Evolutionary conservation across 2,888 invertebrate genomes (phyloP), one percentile per base, ranked within the genome.

Genomic region (Cactoblastis cactorum): DNA sequence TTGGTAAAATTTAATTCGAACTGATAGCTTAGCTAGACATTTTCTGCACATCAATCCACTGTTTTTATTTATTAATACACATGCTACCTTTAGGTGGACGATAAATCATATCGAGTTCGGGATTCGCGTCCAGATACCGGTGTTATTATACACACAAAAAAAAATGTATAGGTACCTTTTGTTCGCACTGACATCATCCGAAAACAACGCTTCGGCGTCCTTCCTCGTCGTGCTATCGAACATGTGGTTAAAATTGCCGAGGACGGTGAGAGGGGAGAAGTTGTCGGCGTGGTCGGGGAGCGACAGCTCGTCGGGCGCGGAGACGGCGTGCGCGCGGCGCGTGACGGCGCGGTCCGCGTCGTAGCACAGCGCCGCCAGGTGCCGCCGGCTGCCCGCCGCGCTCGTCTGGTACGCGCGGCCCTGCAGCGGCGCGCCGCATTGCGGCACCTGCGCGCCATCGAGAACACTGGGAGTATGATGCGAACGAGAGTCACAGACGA

Each of bases 181-280:
- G 58, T 69, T 74, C 56, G 80, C 60, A 12, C 80, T 57, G 19
- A 49, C 70, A 59, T 80, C 82, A 71, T 86, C 83, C 5, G 79
- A 69, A 73, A 75, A 87, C n/a, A 90, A 75, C 0, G 59, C 64
- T 58, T 80, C 80, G 51, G 87, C 84, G 64, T 75, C 81, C 59
- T 49, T 65, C 9, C 84, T 73, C 34, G 80, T 81, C 45, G 54
- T 57, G 33, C 80, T 69, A 74, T 88, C 89, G 73, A 89, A 85
- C 88, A 88, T 84, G 59, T 81, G 80, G 67, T 83, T 79, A 74
- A 90, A 83, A 77, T 84, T 87, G 62, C 86, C 88, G 59, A 90
- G 74, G 55, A 90, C 63, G 55, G 74, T 77, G 58, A 84, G 81
- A 60, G 85, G 83, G 34, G 71, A 63, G 57, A 57, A 37, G 49